Base-by-base conservation (phyloP, 2,888 invertebrate species). In the Drosophila meridiana region DNA sequence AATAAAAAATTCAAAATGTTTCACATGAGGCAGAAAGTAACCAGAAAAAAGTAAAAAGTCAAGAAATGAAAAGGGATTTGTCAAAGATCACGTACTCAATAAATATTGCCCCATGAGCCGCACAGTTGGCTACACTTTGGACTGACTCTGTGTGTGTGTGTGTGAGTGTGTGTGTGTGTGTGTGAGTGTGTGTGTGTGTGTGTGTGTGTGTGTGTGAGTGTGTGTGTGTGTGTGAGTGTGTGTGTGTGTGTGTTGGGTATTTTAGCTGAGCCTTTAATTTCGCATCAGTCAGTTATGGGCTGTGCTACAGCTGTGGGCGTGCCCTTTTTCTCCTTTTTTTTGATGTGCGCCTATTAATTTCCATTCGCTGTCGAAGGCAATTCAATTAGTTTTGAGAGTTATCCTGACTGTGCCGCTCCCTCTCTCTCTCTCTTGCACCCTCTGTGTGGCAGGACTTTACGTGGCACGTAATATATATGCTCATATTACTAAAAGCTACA, bases 1-100 rank as follows among this genome's bases (percentile, higher is more conserved):
- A 91, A 92, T 92, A 92, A 92, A 92, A 91, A 92, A 92, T 92
- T 90, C 92, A 92, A 91, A 93, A 92, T 84, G 92, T 91, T 92
- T 92, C 92, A 92, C 93, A 93, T 92, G 89, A 90, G 63, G 20
- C 52, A 52, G 34, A 5, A 34, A 32, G 4, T 2, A 36, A 9
- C 5, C 2, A 52, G 20, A 52, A 20, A 52, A n/a, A n/a, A 11
- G 14, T 3, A 14, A 43, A 20, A 7, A 48, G 32, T 9, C 50
- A 50, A 30, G 38, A 56, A 56, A 56, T 40, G 28, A 40, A 50
- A 57, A 55, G 34, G 93, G 92, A 91, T 92, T 91, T 91, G 86
- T 91, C 92, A 91, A 91, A 91, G 92, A 93, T 93, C 93, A 93
- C 93, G 93, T 93, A 93, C 92, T 92, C 93, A 93, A 93, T 93